Evolutionary conservation across 2,888 invertebrate species (phyloP).

Genomic region (Punctoribates punctum): DNA sequence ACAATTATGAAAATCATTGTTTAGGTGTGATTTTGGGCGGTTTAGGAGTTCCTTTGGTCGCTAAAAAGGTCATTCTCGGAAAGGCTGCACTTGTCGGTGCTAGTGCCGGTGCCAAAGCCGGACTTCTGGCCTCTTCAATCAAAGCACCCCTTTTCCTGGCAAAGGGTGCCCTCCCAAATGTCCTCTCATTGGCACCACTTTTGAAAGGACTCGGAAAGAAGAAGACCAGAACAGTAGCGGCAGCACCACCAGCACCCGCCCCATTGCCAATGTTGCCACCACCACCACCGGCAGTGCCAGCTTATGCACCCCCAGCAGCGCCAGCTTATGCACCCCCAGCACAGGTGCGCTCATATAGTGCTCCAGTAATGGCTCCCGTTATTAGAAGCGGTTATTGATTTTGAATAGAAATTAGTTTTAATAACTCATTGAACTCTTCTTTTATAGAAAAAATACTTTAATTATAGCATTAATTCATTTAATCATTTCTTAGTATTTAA

Average conservation of each 20-base stretch:
- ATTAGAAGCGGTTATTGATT: not conserved
- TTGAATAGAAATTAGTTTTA: too few relatives aligned
- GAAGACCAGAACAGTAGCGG: not conserved
- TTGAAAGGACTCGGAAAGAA: not conserved
- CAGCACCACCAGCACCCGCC: not conserved
- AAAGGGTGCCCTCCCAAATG: not conserved
- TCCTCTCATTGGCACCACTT: conserved; percentile 6
- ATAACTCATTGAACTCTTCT: too few relatives aligned
- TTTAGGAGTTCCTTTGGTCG: not conserved
- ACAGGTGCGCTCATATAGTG: not conserved
- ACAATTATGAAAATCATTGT: not conserved
- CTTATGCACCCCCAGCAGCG: not conserved
- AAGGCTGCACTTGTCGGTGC: not conserved
- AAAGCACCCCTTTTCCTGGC: conserved; percentile 10
- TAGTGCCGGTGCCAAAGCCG: not conserved
- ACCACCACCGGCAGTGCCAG: not conserved
- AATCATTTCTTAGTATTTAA: too few relatives aligned
- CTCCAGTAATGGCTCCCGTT: not conserved
- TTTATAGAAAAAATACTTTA: too few relatives aligned
- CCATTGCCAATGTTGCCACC: not conserved
- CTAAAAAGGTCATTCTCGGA: not conserved
- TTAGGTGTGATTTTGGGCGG: not conserved
- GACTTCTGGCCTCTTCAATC: not conserved
- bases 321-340: conserved; percentile 2
- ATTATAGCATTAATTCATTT: too few relatives aligned